These are phyloP conservation scores for Danio aesculapii DNA, from an alignment of 2,797 vertebrate species.

Conservation along the genomic window DNA sequence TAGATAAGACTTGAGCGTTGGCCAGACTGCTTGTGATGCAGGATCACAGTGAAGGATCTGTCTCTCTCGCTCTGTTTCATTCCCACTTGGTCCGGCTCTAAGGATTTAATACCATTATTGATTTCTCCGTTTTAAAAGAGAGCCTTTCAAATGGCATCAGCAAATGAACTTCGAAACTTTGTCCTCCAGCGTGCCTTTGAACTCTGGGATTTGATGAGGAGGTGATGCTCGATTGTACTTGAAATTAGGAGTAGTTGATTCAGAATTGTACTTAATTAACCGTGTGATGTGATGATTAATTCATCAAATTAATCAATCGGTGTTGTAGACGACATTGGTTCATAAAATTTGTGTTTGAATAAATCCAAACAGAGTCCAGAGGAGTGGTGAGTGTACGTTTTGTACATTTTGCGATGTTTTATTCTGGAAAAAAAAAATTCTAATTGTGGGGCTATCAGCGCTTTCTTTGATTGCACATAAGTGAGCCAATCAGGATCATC, in stretches of 20 bases:
- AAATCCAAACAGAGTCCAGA: neutral
- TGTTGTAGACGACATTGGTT: neutral
- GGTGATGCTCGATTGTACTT: conserved; percentile 21
- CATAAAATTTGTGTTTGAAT: neutral
- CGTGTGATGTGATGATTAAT: neutral
- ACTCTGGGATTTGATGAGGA: conserved; percentile 28
- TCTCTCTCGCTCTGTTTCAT: conserved; percentile 17
- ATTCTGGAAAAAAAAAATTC: too few relatives aligned
- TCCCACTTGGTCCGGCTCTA: conserved; percentile 34
- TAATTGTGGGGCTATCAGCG: too few relatives aligned
- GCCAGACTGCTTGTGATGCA: conserved; percentile 37
- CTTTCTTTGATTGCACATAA: too few relatives aligned
- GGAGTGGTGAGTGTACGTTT: neutral
- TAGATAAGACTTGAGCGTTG: conserved; percentile 36
- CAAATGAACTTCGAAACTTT: conserved; percentile 52
- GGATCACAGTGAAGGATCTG: conserved; percentile 42
- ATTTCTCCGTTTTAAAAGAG: conserved; percentile 53
- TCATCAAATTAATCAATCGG: neutral
- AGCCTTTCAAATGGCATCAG: conserved; percentile 51
- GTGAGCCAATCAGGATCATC: too few relatives aligned
- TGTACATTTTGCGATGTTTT: too few relatives aligned
- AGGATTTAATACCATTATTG: conserved; percentile 56
- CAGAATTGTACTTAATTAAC: neutral
- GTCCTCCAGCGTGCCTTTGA: conserved; percentile 37
- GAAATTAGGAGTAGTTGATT: conserved; percentile 28